A percentile compares a stretch with the other conserved stretches of the same genome.
Evolutionary conservation across 2,888 invertebrate species (phyloP).

Genomic region (Colostygia pectinataria): DNA sequence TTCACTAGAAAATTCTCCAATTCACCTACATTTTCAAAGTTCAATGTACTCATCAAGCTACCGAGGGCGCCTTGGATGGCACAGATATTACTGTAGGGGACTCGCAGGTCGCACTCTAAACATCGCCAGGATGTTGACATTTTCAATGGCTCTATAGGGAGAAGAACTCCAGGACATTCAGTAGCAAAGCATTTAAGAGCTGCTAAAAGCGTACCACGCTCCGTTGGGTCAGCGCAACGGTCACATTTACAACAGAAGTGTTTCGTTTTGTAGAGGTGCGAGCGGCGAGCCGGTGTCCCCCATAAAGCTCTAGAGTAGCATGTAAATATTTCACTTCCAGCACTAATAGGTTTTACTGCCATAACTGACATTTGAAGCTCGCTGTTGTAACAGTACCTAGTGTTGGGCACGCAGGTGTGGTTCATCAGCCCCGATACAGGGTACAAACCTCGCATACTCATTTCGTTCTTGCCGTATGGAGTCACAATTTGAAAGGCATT

Average conservation of each 20-base stretch:
- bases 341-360: conserved; percentile 82
- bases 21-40: conserved; percentile 75
- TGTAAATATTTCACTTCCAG: conserved; percentile 85
- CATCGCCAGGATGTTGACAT: conserved; percentile 84
- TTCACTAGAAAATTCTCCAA: conserved; percentile 81
- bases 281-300: conserved; percentile 85
- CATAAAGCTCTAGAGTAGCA: conserved; percentile 86
- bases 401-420: conserved; percentile 87
- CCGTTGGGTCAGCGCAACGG: conserved; percentile 86
- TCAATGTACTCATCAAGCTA: conserved; percentile 77
- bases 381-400: conserved; percentile 83
- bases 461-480: conserved; percentile 67
- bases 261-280: conserved; percentile 85
- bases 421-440: conserved; percentile 87
- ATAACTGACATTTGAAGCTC: conserved; percentile 83
- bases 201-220: conserved; percentile 84
- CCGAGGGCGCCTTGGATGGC: conserved; percentile 78
- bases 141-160: conserved; percentile 82
- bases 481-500: conserved; percentile 86
- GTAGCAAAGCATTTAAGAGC: conserved; percentile 82
- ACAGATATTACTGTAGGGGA: conserved; percentile 78
- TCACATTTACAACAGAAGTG: conserved; percentile 86
- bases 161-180: conserved; percentile 78
- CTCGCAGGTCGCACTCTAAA: conserved; percentile 72
- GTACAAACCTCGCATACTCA: conserved; percentile 85